A percentile compares a stretch with the other conserved stretches of the same genome.
These are phyloP conservation scores for Scolanthus callimorphus DNA, from an alignment of 92 coral and sea anemone species.

Conservation along the genomic window DNA sequence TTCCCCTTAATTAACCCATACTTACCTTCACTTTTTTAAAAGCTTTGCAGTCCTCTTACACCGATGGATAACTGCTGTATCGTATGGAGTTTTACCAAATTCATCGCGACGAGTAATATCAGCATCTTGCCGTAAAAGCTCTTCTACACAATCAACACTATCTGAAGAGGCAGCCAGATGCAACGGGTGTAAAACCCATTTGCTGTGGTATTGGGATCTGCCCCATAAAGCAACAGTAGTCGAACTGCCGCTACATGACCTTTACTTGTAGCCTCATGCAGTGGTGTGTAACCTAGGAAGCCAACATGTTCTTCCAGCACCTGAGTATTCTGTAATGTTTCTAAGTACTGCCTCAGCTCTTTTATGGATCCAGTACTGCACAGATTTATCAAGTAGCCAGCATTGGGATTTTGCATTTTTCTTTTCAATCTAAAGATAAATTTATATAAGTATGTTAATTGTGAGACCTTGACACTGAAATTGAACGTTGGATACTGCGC, in stretches of 20 bases:
- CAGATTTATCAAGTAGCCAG: conserved; percentile 65
- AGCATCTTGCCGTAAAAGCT: conserved; percentile 71
- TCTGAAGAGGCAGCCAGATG: conserved; percentile 96
- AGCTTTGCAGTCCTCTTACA: conserved; percentile 68
- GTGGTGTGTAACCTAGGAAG: conserved; percentile 91
- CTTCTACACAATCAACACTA: conserved; percentile 69
- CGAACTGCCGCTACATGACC: conserved; percentile 74
- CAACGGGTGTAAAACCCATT: conserved; percentile 91
- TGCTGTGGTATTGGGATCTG: conserved; percentile 86
- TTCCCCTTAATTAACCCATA: background rate
- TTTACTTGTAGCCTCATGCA: conserved; percentile 73
- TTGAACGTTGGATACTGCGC: too few species aligned
- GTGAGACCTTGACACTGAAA: too few species aligned
- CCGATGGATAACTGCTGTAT: conserved; percentile 76
- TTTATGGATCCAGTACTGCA: conserved; percentile 71
- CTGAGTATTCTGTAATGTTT: conserved; percentile 35
- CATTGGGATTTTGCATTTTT: conserved; percentile 27
- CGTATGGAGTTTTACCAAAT: conserved; percentile 86
- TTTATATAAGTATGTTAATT: too few species aligned
- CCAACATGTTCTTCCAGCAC: conserved; percentile 81
- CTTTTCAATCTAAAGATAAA: too few species aligned
- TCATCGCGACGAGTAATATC: conserved; percentile 74
- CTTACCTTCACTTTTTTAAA: conserved; percentile 89
- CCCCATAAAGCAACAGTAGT: conserved; percentile 79
- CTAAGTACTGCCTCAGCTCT: conserved; percentile 51